Evolutionary conservation across 2,113 vertebrate species (phyloP).

Genomic region (Cyanoliseus patagonus): DNA sequence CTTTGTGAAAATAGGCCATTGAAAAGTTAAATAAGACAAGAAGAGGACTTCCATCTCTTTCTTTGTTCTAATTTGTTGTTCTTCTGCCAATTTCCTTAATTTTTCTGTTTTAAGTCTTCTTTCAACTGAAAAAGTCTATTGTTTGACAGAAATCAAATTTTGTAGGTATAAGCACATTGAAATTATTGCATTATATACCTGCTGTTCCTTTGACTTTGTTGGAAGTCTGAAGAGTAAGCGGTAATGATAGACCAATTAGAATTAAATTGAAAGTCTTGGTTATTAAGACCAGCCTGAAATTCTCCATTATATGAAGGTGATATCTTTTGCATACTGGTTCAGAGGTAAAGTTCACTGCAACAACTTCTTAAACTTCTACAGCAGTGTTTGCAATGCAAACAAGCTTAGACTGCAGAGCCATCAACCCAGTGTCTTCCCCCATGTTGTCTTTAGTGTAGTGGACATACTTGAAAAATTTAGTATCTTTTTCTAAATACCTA

Average conservation of each 20-base stretch:
- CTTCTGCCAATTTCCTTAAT: background rate
- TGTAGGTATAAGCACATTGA: background rate
- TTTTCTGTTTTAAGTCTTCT: background rate
- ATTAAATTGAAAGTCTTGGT: background rate
- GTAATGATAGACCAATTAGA: background rate
- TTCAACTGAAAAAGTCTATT: background rate
- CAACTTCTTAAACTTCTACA: background rate
- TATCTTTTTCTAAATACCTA: background rate
- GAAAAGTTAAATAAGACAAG: background rate
- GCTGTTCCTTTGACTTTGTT: background rate
- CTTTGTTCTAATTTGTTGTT: background rate
- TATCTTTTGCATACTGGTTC: background rate
- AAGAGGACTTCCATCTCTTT: background rate
- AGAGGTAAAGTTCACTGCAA: background rate
- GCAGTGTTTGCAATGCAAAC: background rate
- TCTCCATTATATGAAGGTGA: background rate
- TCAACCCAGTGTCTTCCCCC: background rate
- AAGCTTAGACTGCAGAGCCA: background rate
- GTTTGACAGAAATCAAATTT: background rate
- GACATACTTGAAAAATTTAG: background rate
- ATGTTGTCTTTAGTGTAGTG: background rate
- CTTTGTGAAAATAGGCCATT: background rate
- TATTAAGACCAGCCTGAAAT: background rate
- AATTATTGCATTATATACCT: background rate
- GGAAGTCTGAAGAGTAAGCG: background rate